Evolutionary conservation across 2,113 vertebrate species (phyloP).

Genomic region (Mesitornis unicolor): DNA sequence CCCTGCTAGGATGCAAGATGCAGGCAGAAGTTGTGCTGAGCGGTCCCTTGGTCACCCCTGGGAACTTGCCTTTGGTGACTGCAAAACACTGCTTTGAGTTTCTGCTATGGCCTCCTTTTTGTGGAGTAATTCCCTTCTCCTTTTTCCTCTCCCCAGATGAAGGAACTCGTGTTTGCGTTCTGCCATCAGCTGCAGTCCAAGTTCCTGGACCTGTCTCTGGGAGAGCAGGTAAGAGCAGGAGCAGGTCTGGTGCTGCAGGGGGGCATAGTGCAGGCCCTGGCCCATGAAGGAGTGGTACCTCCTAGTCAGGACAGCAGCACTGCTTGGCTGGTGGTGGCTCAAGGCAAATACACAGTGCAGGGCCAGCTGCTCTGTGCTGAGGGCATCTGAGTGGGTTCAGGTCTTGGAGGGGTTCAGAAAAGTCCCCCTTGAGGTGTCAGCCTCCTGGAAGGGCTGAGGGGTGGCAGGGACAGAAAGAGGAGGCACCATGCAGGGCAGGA

Average conservation of each 20-base stretch:
- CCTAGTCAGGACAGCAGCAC: background rate
- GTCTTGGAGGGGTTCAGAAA: background rate
- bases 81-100: background rate
- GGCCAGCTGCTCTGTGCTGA: background rate
- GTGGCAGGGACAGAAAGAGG: background rate
- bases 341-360: background rate
- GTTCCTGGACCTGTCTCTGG: conserved; percentile 85
- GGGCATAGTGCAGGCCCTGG: background rate
- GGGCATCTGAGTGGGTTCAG: background rate
- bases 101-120: background rate
- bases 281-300: rapidly evolving
- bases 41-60: background rate
- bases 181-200: conserved; percentile 92
- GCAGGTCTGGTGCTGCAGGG: background rate
- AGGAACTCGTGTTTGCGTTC: conserved; percentile 85
- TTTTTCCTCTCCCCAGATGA: conserved; percentile 77
- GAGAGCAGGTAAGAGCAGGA: conserved; percentile 86
- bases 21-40: background rate
- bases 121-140: background rate
- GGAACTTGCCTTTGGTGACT: background rate
- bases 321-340: background rate
- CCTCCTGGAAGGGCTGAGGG: background rate
- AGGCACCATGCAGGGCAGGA: background rate
- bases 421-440: background rate
- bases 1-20: background rate